Percentiles rank a stretch among this genome's conserved stretches.
Evolutionary conservation across 1,140 invertebrate genomes (phyloP).

Genomic region (Drosophila arawakana): DNA sequence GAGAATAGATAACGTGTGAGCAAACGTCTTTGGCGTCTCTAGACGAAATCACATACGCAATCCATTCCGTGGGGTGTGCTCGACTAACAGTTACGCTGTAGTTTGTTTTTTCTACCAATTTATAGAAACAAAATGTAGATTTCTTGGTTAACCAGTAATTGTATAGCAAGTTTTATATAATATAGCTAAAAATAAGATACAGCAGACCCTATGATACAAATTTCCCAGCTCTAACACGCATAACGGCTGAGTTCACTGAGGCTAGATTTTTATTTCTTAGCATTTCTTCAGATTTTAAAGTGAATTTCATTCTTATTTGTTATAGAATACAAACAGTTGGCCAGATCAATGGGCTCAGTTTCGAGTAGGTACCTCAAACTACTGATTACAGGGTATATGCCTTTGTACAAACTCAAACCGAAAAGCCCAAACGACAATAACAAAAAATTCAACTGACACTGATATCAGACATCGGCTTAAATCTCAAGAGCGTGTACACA

Average conservation of each 20-base stretch:
- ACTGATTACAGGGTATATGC: slow-evolving; percentile 12
- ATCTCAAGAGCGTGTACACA: slow-evolving; percentile 57
- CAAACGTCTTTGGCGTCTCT: slow-evolving; percentile 46
- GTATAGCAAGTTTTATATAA: too few species aligned
- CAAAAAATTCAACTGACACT: slow-evolving; percentile 20
- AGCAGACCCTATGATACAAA: background rate
- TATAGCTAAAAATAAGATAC: too few species aligned
- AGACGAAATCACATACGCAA: slow-evolving; percentile 2
- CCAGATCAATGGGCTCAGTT: too few species aligned
- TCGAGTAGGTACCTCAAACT: too few species aligned
- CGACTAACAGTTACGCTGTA: background rate
- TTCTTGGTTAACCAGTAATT: too few species aligned
- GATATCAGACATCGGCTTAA: slow-evolving; percentile 57
- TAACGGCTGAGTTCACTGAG: background rate
- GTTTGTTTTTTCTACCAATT: too few species aligned
- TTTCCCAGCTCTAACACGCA: background rate
- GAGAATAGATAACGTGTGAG: slow-evolving; percentile 66
- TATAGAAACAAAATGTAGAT: too few species aligned
- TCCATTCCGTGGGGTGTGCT: background rate
- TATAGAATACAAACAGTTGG: background rate
- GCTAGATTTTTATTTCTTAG: background rate
- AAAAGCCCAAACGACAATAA: slow-evolving; percentile 20
- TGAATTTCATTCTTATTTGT: background rate
- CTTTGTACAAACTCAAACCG: slow-evolving; percentile 8
- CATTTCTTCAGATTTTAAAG: too few species aligned